Conservation (phyloP, 1,140 invertebrate genomes). For the Drosophila bocqueti region DNA sequence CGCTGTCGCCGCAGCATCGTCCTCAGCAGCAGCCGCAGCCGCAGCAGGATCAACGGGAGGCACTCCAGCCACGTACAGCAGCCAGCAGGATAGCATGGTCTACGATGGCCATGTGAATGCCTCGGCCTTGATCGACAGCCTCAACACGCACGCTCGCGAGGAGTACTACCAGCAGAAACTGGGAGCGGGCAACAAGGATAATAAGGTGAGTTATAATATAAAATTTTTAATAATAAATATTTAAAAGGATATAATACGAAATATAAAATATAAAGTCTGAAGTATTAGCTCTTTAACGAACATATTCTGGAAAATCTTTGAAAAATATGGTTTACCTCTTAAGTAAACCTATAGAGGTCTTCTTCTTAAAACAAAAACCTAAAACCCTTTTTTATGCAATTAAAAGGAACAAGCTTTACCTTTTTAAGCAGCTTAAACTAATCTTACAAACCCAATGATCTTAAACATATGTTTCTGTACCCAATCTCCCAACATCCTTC, state of each 20-base stretch:
- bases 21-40: slow-evolving; percentile 49
- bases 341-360: too few species aligned
- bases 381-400: too few species aligned
- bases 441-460: too few species aligned
- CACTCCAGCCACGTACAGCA: slow-evolving; percentile 38
- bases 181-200: slow-evolving; percentile 71
- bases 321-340: too few species aligned
- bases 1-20: slow-evolving; percentile 51
- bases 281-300: neutral
- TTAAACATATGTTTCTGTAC: neutral
- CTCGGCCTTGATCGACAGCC: slow-evolving; percentile 82
- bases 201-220: slow-evolving; percentile 65
- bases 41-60: slow-evolving; percentile 24
- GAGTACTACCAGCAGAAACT: slow-evolving; percentile 81
- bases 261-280: neutral
- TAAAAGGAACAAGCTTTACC: neutral
- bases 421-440: neutral
- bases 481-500: neutral
- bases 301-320: too few species aligned
- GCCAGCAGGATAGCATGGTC: slow-evolving; percentile 62
- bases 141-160: slow-evolving; percentile 76
- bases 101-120: slow-evolving; percentile 83
- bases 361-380: too few species aligned
- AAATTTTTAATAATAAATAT: neutral
- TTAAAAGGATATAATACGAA: neutral